These are phyloP conservation scores for Carassius gibelio DNA, from an alignment of 2,113 vertebrate genomes.

Conservation along the genomic window DNA sequence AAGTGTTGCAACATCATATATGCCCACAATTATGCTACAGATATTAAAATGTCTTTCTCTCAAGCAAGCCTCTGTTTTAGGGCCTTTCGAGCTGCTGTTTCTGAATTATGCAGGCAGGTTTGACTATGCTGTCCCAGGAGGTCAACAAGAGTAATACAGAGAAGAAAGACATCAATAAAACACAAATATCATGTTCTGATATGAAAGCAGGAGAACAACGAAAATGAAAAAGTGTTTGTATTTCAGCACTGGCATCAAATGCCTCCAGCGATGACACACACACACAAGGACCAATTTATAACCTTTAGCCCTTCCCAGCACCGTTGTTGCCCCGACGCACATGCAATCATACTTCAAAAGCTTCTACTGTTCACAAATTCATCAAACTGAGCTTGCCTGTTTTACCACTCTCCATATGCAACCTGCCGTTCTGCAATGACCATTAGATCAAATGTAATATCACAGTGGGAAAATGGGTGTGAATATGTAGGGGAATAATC, in stretches of 20 bases:
- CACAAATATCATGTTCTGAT: conserved; percentile 48
- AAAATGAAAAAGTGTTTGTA: conserved; percentile 54
- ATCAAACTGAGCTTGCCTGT: conserved; percentile 10
- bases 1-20: background rate
- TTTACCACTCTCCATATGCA: background rate
- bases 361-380: background rate
- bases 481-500: conserved; percentile 40
- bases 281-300: conserved; percentile 3
- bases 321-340: background rate
- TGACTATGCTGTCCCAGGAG: conserved; percentile 9
- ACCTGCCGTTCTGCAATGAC: background rate
- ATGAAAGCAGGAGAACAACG: conserved; percentile 35
- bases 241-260: conserved; percentile 67
- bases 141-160: conserved; percentile 15
- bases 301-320: conserved; percentile 15
- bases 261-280: conserved; percentile 64
- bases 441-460: conserved; percentile 45
- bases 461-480: conserved; percentile 32
- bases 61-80: background rate
- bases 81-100: background rate
- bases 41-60: background rate
- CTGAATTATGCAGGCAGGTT: conserved; percentile 22
- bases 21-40: background rate
- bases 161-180: conserved; percentile 39
- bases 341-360: background rate